Base-by-base conservation (phyloP, 2,888 invertebrate species). In the Pycnomerus fuliginosus region DNA sequence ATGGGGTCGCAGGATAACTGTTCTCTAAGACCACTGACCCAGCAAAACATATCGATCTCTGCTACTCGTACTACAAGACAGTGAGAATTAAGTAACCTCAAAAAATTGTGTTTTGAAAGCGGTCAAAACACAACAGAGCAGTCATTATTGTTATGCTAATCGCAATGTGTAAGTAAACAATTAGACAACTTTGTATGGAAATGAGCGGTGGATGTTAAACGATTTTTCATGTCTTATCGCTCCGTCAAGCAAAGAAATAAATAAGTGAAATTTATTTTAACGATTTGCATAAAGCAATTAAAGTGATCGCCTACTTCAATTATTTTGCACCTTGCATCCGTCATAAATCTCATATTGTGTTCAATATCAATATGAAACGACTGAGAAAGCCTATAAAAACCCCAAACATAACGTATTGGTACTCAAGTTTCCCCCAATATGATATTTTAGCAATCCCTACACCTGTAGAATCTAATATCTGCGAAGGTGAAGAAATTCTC, bases 401-500 rank as follows among this genome's bases (percentile, higher is more conserved):
- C 59, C 54, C 48, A 59, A 60, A 61, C 65, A 64, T 65, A 68
- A 69, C 62, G 58, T 65, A 66, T 67, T 59, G 65, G 62, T 59
- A 59, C 68, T 68, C 65, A 63, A 61, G 50, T 60, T 50, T 60
- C 64, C 65, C 67, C 55, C 67, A 61, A 67, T 68, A 69, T 68
- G 65, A 69, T 69, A 69, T 69, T 68, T 69, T 62, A 65, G 61
- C 64, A 64, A 62, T 62, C 65, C 62, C 64, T 61, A 63, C 67
- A 68, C 68, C 67, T 69, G 67, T 67, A 65, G 67, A 65, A 65
- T 62, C 63, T 58, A 60, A 61, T 56, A 61, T 56, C 54, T 47
- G 37, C 41, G 35, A 40, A 40, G 37, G 17, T 37, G 32, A 24
- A 27, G 36, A 35, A 33, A 23, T 30, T 44, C 33, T 28, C 38